These are phyloP conservation scores for Bos javanicus DNA, from an alignment of 2,113 vertebrate genomes.

Conservation along the genomic window DNA sequence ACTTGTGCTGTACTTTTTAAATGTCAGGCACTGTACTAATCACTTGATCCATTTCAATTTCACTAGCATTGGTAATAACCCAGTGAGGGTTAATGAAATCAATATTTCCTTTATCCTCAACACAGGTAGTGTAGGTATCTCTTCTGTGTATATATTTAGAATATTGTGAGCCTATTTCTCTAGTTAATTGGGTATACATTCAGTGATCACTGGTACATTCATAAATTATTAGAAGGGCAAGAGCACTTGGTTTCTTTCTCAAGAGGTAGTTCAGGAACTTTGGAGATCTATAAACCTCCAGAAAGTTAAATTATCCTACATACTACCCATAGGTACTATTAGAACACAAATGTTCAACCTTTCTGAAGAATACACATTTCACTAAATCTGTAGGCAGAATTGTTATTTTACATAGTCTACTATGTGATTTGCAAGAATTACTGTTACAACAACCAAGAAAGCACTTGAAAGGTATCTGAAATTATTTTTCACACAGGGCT, in stretches of 20 bases:
- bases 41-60: neutral
- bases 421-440: conserved; percentile 9
- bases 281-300: neutral
- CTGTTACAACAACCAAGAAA: neutral
- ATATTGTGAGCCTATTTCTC: neutral
- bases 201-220: neutral
- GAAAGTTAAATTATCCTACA: neutral
- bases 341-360: neutral
- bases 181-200: neutral
- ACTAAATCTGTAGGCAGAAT: neutral
- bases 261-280: neutral
- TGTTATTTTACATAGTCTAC: neutral
- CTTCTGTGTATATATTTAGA: neutral
- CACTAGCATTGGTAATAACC: neutral
- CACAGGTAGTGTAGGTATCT: neutral
- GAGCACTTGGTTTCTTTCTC: neutral
- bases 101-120: neutral
- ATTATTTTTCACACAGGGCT: conserved; percentile 10
- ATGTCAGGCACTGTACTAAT: neutral
- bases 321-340: neutral
- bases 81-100: neutral
- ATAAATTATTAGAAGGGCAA: neutral
- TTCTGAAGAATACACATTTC: neutral
- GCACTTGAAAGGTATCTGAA: conserved; percentile 29
- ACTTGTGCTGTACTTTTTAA: neutral